A percentile compares a stretch with the other conserved stretches of the same genome.
phyloP scores from a whole-genome alignment of 2,797 vertebrate genomes.

The Gobio occitaniae region DNA sequence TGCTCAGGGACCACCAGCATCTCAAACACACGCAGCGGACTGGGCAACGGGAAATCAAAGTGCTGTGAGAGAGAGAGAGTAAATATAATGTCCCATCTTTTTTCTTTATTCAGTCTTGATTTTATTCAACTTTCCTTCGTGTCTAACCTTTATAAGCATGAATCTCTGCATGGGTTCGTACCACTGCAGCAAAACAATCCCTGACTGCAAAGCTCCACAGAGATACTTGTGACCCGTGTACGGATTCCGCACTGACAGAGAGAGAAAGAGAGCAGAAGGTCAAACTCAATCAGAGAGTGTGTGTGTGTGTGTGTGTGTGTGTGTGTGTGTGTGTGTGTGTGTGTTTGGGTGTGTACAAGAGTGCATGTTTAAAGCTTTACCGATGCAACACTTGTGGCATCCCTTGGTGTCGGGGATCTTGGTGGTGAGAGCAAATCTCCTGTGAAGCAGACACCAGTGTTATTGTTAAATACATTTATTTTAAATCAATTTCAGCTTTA shows the following conservation, averaged over 20 bases:
- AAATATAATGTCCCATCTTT: background rate
- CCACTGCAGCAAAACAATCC: slow-evolving; percentile 98
- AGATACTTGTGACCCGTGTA: slow-evolving; percentile 98
- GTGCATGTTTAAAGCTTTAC: slow-evolving; percentile 68
- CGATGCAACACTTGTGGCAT: slow-evolving; percentile 99
- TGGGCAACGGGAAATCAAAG: slow-evolving; percentile 98
- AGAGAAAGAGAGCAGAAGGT: background rate
- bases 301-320: background rate
- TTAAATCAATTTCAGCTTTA: too few species aligned
- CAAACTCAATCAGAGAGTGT: background rate
- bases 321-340: background rate
- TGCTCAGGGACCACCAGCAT: slow-evolving; percentile 98
- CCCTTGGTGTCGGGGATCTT: slow-evolving; percentile 99
- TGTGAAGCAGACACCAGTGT: slow-evolving; percentile 67
- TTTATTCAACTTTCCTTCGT: background rate
- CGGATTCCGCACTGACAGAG: slow-evolving; percentile 89
- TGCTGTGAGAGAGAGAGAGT: slow-evolving; percentile 77
- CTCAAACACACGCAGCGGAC: slow-evolving; percentile 95
- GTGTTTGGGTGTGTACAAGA: background rate
- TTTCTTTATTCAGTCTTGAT: background rate
- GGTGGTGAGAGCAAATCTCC: slow-evolving; percentile 95
- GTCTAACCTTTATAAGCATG: slow-evolving; percentile 96
- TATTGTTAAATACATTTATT: background rate
- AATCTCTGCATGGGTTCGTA: slow-evolving; percentile 99
- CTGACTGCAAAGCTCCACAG: slow-evolving; percentile 95